Base-by-base conservation (phyloP, 2,113 vertebrate genomes). In the Coturnix japonica region DNA sequence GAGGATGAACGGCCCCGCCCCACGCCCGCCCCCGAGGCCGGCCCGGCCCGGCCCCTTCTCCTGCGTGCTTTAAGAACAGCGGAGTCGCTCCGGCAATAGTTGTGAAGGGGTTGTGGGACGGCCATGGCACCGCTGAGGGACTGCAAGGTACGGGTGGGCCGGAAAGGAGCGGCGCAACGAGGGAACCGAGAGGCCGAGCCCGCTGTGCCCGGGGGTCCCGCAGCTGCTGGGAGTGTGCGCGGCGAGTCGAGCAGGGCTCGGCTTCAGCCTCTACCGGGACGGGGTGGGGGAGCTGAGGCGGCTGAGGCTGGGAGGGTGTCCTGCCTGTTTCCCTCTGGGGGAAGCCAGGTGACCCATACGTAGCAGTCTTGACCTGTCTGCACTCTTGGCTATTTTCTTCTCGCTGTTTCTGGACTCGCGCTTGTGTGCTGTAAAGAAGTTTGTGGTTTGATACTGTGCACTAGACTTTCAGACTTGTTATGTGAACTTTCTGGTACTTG, bases 81-180 rank as follows among this genome's bases (percentile, higher is more conserved):
- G 5, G 47, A 5, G 33, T 13, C 2, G 17, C 23, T 7, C 12
- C 64, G 56, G 16, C 18, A 7, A 3, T 15, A 3, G 49, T 6
- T 6, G 37, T 8, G 41, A 17, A 11, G 3, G 20, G 1, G 28
- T 3, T 11, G 33, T 0, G 9, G 0, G 30, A 4, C 33, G 17
- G 1, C 1, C 3, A 73, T 80, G 88, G 85, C 44, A 15, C n/a
- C 17, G n/a, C 53, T 44, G 13, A 16, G 84, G 81, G 47, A 57
- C 69, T 37, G 75, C 47, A 46, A 69, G 81, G 47, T 86, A 65
- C 64, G 73, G 53, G 31, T 5, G 11, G 60, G n/a, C 3, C 28
- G 4, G 10, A 22, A 54, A 19, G 14, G 17, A 2, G 31, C 7
- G 8, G 31, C 35, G 21, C 30, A 11, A 47, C 5, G 3, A 11